Percentiles rank a stretch among this genome's conserved stretches.
Evolutionary conservation across 2,888 invertebrate species (phyloP).

Genomic region (Leucania comma): DNA sequence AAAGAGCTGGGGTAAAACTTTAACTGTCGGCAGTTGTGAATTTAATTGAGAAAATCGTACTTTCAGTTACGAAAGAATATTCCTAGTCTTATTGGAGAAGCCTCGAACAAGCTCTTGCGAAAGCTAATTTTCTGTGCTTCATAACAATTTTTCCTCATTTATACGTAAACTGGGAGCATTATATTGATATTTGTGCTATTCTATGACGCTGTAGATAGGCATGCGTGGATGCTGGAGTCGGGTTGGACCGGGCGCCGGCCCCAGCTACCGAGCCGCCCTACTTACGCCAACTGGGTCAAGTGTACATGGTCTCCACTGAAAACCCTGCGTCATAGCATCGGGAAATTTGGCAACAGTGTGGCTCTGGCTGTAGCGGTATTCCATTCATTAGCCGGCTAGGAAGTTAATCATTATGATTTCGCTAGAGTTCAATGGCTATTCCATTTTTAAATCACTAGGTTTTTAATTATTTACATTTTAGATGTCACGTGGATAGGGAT

Average conservation of each 20-base stretch:
- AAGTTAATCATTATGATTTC: background rate
- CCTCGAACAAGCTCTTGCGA: background rate
- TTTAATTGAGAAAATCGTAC: background rate
- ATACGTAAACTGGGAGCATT: background rate
- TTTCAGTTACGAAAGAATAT: constrained; percentile 9
- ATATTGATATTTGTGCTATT: constrained; percentile 20
- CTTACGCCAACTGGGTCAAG: constrained; percentile 85
- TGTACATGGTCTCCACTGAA: constrained; percentile 73
- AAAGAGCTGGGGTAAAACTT: background rate
- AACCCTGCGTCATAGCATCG: constrained; percentile 54
- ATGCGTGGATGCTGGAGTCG: constrained; percentile 34
- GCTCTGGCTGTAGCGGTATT: constrained; percentile 14
- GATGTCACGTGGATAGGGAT: background rate
- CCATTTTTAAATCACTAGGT: background rate
- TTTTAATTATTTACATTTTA: background rate
- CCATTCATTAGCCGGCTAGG: constrained; percentile 4
- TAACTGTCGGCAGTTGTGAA: constrained; percentile 11
- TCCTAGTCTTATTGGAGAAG: background rate
- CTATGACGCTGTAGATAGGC: constrained; percentile 7
- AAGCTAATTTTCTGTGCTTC: constrained; percentile 13
- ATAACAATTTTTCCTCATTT: constrained; percentile 20
- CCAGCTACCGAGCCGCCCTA: constrained; percentile 76
- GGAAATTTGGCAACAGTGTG: constrained; percentile 55
- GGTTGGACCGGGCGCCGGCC: constrained; percentile 48
- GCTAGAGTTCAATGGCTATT: background rate